phyloP scores from a whole-genome alignment of 2,113 vertebrate species.

The Myiozetetes cayanensis region DNA sequence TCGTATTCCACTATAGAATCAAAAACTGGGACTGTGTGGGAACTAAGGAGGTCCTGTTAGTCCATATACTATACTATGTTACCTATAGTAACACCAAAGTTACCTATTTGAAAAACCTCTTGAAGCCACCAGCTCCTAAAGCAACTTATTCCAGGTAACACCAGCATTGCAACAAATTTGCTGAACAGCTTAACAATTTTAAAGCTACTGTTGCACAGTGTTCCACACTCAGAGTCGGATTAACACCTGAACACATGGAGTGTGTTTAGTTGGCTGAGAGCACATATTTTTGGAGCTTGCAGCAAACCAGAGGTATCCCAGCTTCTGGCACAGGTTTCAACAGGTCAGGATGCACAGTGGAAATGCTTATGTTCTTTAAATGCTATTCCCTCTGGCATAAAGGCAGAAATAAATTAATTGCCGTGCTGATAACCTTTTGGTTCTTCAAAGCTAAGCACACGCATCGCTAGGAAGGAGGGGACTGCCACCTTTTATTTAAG shows the following conservation, averaged over 20 bases:
- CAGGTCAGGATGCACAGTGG: not conserved
- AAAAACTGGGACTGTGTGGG: not conserved
- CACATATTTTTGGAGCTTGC: not conserved
- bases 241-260: accelerated
- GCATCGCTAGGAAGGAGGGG: not conserved
- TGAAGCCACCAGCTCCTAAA: not conserved
- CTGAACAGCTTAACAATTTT: not conserved
- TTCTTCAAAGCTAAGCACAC: not conserved
- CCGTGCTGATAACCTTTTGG: not conserved
- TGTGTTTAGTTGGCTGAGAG: not conserved
- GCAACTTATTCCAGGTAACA: not conserved
- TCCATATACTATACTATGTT: too few relatives aligned
- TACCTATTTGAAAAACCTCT: not conserved
- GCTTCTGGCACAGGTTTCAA: not conserved
- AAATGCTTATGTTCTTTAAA: not conserved
- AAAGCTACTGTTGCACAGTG: not conserved
- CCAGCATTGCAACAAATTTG: not conserved
- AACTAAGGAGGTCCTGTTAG: not conserved
- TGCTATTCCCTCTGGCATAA: not conserved
- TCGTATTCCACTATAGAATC: not conserved
- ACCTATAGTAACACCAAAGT: not conserved
- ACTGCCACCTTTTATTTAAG: not conserved
- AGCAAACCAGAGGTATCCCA: not conserved
- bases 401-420: not conserved
- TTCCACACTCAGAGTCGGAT: not conserved